Conservation (phyloP, 2,113 vertebrate species). For the Vidua macroura region DNA sequence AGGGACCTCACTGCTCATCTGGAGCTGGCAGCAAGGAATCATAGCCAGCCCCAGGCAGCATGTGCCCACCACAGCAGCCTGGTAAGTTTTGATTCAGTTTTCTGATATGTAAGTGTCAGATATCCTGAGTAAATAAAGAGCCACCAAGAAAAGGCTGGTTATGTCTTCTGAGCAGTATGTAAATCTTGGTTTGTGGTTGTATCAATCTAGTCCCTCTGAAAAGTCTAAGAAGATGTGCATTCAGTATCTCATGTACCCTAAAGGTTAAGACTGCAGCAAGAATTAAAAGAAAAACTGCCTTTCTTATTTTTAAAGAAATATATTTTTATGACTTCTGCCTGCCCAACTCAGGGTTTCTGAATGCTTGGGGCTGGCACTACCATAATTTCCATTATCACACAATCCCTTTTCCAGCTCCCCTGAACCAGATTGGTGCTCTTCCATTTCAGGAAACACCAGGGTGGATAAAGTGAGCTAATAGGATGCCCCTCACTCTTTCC, state of each 20-base stretch:
- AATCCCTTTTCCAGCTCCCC: neutral
- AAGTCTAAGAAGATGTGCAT: neutral
- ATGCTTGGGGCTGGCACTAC: neutral
- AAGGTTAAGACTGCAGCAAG: neutral
- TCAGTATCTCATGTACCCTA: neutral
- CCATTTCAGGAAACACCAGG: neutral
- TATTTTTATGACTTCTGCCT: neutral
- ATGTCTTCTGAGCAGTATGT: neutral
- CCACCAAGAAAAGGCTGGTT: neutral
- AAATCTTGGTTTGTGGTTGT: neutral
- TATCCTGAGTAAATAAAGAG: neutral
- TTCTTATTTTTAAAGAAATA: neutral
- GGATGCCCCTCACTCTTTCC: neutral
- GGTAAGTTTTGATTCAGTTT: neutral
- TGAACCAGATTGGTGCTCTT: neutral
- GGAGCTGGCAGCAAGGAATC: neutral
- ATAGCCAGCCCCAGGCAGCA: neutral
- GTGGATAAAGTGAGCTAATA: neutral
- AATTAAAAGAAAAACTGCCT: neutral
- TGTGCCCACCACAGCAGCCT: neutral
- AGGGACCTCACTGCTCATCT: rapidly evolving
- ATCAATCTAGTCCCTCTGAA: neutral
- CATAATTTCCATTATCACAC: neutral
- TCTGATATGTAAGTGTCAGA: neutral
- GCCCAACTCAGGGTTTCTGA: neutral